phyloP scores from a whole-genome alignment of 2,888 invertebrate genomes.

The Eulithis testata region DNA sequence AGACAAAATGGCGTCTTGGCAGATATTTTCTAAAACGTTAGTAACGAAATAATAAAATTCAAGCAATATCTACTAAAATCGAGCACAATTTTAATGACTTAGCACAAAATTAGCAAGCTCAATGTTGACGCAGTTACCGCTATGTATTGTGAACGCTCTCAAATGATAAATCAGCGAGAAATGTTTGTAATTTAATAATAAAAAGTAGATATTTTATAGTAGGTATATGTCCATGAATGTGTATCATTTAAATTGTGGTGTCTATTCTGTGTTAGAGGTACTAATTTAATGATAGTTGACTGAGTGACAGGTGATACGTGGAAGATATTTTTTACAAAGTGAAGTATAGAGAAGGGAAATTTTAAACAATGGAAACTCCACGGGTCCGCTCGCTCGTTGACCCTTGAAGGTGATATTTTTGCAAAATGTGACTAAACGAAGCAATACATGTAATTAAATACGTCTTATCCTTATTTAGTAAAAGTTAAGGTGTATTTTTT shows the following conservation, averaged over 20 bases:
- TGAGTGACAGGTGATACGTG: conserved; percentile 74
- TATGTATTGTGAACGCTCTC: conserved; percentile 47
- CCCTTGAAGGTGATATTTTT: conserved; percentile 86
- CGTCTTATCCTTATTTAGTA: conserved; percentile 84
- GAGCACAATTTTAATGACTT: conserved; percentile 2
- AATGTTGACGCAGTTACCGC: conserved; percentile 37
- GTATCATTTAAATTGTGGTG: conserved; percentile 83
- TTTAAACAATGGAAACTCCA: conserved; percentile 32
- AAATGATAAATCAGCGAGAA: conserved; percentile 72
- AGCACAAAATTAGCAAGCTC: background rate
- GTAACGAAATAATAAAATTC: background rate
- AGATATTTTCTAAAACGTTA: background rate
- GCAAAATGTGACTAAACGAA: conserved; percentile 89
- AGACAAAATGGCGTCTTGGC: conserved; percentile 11
- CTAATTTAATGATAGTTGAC: conserved; percentile 78
- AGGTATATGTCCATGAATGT: conserved; percentile 79
- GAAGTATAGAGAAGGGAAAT: conserved; percentile 52
- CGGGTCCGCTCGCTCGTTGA: conserved; percentile 23
- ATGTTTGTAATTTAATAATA: conserved; percentile 63
- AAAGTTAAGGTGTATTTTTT: conserved; percentile 76
- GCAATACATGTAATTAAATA: conserved; percentile 90
- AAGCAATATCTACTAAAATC: background rate
- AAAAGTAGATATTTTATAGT: conserved; percentile 74
- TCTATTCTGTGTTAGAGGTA: conserved; percentile 81
- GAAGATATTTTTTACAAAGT: conserved; percentile 80